Evolutionary conservation across 2,113 vertebrate species (phyloP).

Genomic region (Perca flavescens): DNA sequence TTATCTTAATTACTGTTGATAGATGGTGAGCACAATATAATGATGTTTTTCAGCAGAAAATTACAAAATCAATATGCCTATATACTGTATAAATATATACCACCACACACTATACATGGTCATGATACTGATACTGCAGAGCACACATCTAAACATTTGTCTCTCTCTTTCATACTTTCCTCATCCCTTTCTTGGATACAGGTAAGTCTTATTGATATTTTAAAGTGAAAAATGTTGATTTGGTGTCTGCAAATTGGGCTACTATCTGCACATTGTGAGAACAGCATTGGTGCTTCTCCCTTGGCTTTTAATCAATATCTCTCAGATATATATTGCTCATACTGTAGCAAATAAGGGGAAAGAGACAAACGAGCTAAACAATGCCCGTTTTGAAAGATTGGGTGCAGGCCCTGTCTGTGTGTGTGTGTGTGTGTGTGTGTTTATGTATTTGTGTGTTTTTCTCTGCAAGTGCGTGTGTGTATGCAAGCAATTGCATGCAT

Average conservation of each 20-base stretch:
- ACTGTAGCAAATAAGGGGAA: slow-evolving; percentile 65
- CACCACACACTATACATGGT: background rate
- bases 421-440: background rate
- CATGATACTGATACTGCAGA: background rate
- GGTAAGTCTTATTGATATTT: slow-evolving; percentile 61
- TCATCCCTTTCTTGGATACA: slow-evolving; percentile 32
- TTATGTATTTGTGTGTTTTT: slow-evolving; percentile 1
- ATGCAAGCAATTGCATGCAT: slow-evolving; percentile 25
- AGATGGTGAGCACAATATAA: slow-evolving; percentile 13
- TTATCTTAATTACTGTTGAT: slow-evolving; percentile 39
- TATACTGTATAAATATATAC: background rate
- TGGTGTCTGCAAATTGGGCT: slow-evolving; percentile 41
- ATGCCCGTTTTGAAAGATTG: slow-evolving; percentile 57
- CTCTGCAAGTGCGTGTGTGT: background rate
- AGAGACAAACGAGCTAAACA: slow-evolving; percentile 73
- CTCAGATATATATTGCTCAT: slow-evolving; percentile 61
- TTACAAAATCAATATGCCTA: slow-evolving; percentile 9
- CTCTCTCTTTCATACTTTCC: slow-evolving; percentile 37
- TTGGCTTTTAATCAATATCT: slow-evolving; percentile 68
- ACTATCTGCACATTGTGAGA: slow-evolving; percentile 54
- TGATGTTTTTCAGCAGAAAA: slow-evolving; percentile 19
- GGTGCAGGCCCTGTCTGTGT: slow-evolving; percentile 35
- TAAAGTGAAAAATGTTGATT: slow-evolving; percentile 49
- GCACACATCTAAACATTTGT: slow-evolving; percentile 17
- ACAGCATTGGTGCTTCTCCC: slow-evolving; percentile 41